These are phyloP conservation scores for Polydrusus pterygomalis DNA, from an alignment of 2,888 invertebrate species.

Conservation along the genomic window DNA sequence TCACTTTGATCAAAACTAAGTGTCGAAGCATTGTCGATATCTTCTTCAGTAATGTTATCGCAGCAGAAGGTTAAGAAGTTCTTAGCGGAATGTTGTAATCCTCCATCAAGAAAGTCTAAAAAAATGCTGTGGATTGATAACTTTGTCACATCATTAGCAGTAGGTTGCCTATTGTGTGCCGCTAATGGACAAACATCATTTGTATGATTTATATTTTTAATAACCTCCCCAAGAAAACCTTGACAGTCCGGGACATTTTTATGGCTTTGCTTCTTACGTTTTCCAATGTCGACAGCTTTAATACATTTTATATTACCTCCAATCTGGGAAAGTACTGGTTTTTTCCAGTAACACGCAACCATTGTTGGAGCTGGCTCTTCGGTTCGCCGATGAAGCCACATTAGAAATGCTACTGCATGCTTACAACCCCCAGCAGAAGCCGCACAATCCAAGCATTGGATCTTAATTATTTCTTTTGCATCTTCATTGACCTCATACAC, in stretches of 20 bases:
- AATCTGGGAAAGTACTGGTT: conserved; percentile 35
- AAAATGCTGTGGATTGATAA: conserved; percentile 38
- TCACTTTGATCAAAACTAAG: conserved; percentile 8
- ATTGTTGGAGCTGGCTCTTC: too few relatives aligned
- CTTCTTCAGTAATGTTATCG: conserved; percentile 22
- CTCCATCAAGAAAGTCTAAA: conserved; percentile 13
- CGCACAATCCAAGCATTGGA: conserved; percentile 46
- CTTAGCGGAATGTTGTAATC: conserved; percentile 9
- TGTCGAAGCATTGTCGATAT: conserved; percentile 32
- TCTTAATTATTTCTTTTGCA: conserved; percentile 26
- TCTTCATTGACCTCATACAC: conserved; percentile 32
- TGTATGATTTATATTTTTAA: conserved; percentile 33
- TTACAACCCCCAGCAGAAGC: conserved; percentile 44
- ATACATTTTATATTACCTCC: conserved; percentile 35
- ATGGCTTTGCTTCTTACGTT: too few relatives aligned
- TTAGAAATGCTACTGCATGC: conserved; percentile 26
- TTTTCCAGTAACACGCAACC: too few relatives aligned
- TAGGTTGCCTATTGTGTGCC: too few relatives aligned
- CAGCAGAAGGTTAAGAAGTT: conserved; percentile 45
- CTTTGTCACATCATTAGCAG: conserved; percentile 22
- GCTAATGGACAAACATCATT: conserved; percentile 22
- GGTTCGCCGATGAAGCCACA: conserved; percentile 59
- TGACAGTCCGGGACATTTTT: conserved; percentile 31
- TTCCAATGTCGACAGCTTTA: conserved; percentile 39
- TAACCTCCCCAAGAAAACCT: conserved; percentile 33